Conservation (phyloP, 2,113 vertebrate species). For the Sander vitreus region DNA sequence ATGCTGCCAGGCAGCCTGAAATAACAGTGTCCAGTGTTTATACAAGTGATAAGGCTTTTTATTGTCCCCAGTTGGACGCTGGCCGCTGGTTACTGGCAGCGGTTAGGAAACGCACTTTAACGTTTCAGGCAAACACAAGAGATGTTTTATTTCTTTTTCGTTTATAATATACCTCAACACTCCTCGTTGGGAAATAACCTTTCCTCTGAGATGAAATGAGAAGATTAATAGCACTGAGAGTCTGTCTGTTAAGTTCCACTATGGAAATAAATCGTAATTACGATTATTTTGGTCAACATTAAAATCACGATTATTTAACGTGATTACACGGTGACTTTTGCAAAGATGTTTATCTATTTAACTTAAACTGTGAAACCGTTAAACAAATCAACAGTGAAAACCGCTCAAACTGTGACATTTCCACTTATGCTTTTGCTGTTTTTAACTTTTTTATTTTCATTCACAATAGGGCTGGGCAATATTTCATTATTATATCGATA, state of each 20-base stretch:
- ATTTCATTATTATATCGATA: no score
- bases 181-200: background rate
- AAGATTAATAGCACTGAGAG: background rate
- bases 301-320: no score
- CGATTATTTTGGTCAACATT: no score
- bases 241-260: background rate
- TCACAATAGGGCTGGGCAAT: no score
- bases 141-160: background rate
- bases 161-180: background rate
- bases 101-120: conserved; percentile 13
- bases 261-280: no score
- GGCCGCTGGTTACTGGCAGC: conserved; percentile 37
- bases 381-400: no score
- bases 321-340: no score
- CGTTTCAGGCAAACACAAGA: conserved; percentile 1
- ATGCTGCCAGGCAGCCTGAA: conserved; percentile 44
- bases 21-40: conserved; percentile 67
- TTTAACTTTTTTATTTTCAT: no score
- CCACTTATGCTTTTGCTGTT: no score
- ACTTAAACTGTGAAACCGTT: no score
- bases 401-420: no score
- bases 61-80: conserved; percentile 51
- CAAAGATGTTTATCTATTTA: no score
- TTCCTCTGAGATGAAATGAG: background rate
- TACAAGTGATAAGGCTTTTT: conserved; percentile 71